These are phyloP conservation scores for Netelia fuscicornis DNA, from an alignment of 2,888 invertebrate species.

Conservation along the genomic window DNA sequence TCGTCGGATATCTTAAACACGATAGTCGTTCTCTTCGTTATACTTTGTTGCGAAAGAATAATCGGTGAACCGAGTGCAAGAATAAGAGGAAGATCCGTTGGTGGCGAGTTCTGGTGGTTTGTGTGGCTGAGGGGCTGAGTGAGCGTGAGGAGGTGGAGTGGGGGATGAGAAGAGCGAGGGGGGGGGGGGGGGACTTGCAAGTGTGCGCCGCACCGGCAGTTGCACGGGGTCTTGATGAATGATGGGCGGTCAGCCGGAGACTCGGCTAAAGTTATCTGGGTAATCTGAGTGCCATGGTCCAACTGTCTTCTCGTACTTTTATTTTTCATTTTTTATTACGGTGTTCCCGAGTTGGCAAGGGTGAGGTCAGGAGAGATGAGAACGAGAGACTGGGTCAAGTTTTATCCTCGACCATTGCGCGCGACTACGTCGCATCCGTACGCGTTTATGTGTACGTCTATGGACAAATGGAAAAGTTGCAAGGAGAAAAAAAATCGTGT, in stretches of 20 bases:
- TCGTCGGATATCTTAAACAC: conserved; percentile 40
- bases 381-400: conserved; percentile 82
- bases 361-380: conserved; percentile 81
- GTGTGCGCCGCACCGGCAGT: conserved; percentile 60
- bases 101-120: conserved; percentile 50
- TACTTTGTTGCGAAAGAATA: neutral
- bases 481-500: too few species aligned
- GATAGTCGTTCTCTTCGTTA: conserved; percentile 11
- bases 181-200: conserved; percentile 25
- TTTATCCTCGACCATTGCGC: conserved; percentile 65
- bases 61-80: conserved; percentile 32
- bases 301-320: conserved; percentile 76
- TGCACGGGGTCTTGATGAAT: conserved; percentile 81
- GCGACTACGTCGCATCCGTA: conserved; percentile 73
- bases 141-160: conserved; percentile 2
- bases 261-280: conserved; percentile 82
- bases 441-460: conserved; percentile 15
- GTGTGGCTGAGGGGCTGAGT: conserved; percentile 14
- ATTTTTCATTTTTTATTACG: conserved; percentile 71
- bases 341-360: conserved; percentile 79
- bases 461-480: neutral
- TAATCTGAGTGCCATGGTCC: conserved; percentile 81
- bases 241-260: conserved; percentile 81
- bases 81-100: conserved; percentile 36
- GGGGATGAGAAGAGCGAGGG: neutral